Evolutionary conservation across 2,888 invertebrate species (phyloP).

Genomic region (Ecliptopera silaceata): DNA sequence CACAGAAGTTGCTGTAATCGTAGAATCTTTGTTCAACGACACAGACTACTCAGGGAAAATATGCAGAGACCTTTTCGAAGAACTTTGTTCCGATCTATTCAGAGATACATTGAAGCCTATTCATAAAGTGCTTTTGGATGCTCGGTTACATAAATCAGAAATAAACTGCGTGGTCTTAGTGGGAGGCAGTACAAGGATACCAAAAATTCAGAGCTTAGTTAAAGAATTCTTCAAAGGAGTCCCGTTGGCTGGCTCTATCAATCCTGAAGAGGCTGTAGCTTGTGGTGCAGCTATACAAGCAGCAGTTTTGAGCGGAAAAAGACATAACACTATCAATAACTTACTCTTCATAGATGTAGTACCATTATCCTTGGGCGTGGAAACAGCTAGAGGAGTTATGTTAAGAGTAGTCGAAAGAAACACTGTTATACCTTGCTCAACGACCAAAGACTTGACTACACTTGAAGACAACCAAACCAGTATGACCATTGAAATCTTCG

Average conservation of each 20-base stretch:
- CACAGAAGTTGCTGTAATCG: slow-evolving; percentile 49
- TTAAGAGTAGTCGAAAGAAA: slow-evolving; percentile 62
- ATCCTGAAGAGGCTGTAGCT: slow-evolving; percentile 70
- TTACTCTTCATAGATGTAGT: slow-evolving; percentile 61
- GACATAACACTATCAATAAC: slow-evolving; percentile 49
- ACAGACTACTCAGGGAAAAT: slow-evolving; percentile 58
- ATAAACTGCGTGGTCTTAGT: slow-evolving; percentile 60
- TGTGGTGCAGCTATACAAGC: slow-evolving; percentile 69
- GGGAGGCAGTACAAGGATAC: slow-evolving; percentile 68
- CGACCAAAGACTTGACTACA: slow-evolving; percentile 63
- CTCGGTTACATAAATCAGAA: slow-evolving; percentile 51
- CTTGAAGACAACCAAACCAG: slow-evolving; percentile 62
- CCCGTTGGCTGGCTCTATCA: slow-evolving; percentile 51
- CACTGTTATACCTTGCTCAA: slow-evolving; percentile 61
- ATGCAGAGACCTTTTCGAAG: slow-evolving; percentile 59
- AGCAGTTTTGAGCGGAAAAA: slow-evolving; percentile 54
- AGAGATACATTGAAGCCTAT: slow-evolving; percentile 53
- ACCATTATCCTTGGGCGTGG: slow-evolving; percentile 65
- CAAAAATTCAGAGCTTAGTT: slow-evolving; percentile 57
- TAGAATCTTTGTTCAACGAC: slow-evolving; percentile 54
- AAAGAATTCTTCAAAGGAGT: slow-evolving; percentile 55
- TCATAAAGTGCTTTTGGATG: slow-evolving; percentile 52
- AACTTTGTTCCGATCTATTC: slow-evolving; percentile 68
- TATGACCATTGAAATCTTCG: slow-evolving; percentile 68
- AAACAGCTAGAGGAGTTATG: slow-evolving; percentile 66